Evolutionary conservation across 2,113 vertebrate species (phyloP), one percentile per base, ranked within the genome.

Genomic region (Smithornis capensis): DNA sequence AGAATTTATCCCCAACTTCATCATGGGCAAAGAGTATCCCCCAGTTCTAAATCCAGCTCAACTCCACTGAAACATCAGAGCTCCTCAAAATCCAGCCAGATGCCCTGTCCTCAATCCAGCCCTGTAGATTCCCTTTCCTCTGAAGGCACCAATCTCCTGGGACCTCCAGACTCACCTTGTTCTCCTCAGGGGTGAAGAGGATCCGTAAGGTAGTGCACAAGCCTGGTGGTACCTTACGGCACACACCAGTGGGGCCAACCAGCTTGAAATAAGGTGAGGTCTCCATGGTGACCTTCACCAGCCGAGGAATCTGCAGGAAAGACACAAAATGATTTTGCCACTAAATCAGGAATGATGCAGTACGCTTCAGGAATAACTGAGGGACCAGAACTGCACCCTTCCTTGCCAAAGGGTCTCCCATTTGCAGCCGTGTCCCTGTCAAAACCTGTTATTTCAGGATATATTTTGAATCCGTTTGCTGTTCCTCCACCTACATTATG

Each of bases 101-200:
- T 47, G 25, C 47, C 24, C 22, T 50, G 25, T 40, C 27, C 25
- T 29, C 14, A 59, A 63, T 12, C 11, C 56, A 92, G 31, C 71
- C 86, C 25, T 23, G 18, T 21, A 65, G 2, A 4, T 27, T 45
- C 88, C 29, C 19, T 37, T 78, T 28, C 62, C 18, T 11, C 27
- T 18, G 8, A 53, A 76, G 28, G 31, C 38, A 10, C 12, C 57
- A 11, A 6, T 2, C 62, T 69, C 47, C 28, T 5, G 4, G 16
- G 29, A 35, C 2, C 12, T 31, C 22, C n/a, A 40, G 27, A 18
- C 45, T 94, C 95, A 99, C 98, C 99, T 99, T 99, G 90, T 98
- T 99, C 92, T 99, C 98, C n/a, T 95, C 94, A 4, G 98, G 99
- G 4, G 87, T 98, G 97, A 99, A 99, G 73, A 97, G 35, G 59